Evolutionary conservation across 2,797 vertebrate genomes (phyloP).

Genomic region (Labeo calbasu): DNA sequence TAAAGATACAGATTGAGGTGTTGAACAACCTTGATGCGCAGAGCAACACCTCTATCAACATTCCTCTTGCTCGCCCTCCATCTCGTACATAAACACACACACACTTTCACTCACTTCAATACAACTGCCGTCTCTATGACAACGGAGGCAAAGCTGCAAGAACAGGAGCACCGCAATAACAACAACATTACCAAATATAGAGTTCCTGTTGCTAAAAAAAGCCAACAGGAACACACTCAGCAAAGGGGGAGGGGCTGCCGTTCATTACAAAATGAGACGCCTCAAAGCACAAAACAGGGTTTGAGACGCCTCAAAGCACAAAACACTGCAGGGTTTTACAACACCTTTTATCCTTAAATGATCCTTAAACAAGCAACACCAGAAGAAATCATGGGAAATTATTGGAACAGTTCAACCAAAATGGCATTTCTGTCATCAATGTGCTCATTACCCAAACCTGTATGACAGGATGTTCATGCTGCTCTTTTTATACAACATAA

Average conservation of each 20-base stretch:
- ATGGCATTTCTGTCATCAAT: background rate
- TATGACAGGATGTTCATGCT: background rate
- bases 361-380: background rate
- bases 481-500: background rate
- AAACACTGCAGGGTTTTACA: constrained; percentile 16
- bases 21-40: constrained; percentile 26
- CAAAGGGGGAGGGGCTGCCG: constrained; percentile 4
- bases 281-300: constrained; percentile 17
- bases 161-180: constrained; percentile 51
- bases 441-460: background rate
- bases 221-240: constrained; percentile 23
- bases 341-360: constrained; percentile 13
- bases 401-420: background rate
- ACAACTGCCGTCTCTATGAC: constrained; percentile 59
- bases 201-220: constrained; percentile 40
- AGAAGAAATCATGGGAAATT: background rate
- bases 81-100: constrained; percentile 19
- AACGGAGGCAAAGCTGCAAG: constrained; percentile 55
- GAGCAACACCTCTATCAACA: constrained; percentile 21
- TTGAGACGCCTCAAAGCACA: constrained; percentile 17
- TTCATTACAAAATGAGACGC: constrained; percentile 28
- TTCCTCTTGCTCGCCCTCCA: constrained; percentile 1
- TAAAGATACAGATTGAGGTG: constrained; percentile 26
- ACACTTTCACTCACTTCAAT: constrained; percentile 46
- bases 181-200: constrained; percentile 64